phyloP scores from a whole-genome alignment of 2,113 vertebrate genomes.

The Artemisiospiza belli region DNA sequence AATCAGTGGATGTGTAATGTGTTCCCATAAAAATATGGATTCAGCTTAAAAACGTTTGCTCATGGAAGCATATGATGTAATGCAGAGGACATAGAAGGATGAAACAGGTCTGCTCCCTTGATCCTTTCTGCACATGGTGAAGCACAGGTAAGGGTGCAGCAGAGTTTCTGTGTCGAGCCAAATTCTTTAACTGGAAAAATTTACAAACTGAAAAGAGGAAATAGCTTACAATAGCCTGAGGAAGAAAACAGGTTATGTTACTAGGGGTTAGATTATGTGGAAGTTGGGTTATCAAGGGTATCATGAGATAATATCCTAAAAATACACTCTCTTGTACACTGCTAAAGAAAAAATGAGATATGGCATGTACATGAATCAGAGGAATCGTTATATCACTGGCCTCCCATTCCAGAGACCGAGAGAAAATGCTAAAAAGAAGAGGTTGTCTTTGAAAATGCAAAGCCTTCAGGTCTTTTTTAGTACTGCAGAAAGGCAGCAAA shows the following conservation, averaged over 20 bases:
- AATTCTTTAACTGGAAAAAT: background rate
- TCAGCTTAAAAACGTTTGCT: background rate
- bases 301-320: background rate
- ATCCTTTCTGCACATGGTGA: background rate
- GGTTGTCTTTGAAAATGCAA: constrained; percentile 11
- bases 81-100: background rate
- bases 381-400: background rate
- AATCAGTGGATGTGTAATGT: background rate
- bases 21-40: background rate
- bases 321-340: background rate
- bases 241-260: background rate
- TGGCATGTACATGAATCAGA: background rate
- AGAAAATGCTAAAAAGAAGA: background rate
- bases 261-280: background rate
- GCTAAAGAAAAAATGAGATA: background rate
- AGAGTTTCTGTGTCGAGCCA: background rate
- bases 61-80: background rate
- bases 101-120: background rate
- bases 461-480: background rate
- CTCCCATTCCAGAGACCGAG: background rate
- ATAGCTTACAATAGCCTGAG: background rate
- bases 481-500: background rate
- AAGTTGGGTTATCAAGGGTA: background rate
- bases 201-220: background rate
- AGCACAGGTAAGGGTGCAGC: background rate